Base-by-base conservation (phyloP, 1,140 invertebrate genomes). In the Galendromus occidentalis region DNA sequence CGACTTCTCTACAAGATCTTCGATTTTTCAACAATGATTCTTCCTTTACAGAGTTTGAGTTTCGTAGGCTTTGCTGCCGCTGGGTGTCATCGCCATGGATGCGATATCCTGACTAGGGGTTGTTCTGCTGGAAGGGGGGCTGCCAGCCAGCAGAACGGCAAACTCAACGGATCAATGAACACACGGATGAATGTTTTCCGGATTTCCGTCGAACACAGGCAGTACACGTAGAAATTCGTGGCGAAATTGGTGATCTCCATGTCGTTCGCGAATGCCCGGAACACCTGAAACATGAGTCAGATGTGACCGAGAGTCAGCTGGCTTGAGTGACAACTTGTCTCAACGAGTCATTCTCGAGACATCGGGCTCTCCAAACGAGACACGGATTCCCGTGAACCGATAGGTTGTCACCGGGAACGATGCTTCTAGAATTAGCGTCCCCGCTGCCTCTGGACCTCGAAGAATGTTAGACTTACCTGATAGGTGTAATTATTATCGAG, bases 141-240 rank as follows among this genome's bases (percentile, higher is more conserved):
- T 1, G 51, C 17, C 14, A 22, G 25, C 22, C 51, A 25, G 6
- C 25, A 17, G 14, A 1, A 20, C 14, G 25, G 51, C 33, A 25
- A 22, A 14, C 6, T 29, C 14, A 59, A 22, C 1, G 51, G 51
- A 17, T 14, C 12, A 17, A 59, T 25, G 33, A 73, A 70, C 33
- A 74, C 67, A n/a, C 80, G 76, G 28, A 85, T 73, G 67, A 86
- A 76, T 0, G 84, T 86, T 68, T 80, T 82, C 12, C 84, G 79
- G 70, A 86, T 86, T 69, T 86, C 84, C 70, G 84, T 82, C 41
- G 84, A 85, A 72, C 86, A 86, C 44, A 86, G 74, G 68, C 84
- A 86, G 73, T 86, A 86, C 42, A 86, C 85, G 72, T 86, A 86
- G 75, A 86, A 86, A 2, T 84, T 86, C 47, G 85, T 80, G 41